Evolutionary conservation across 2,888 invertebrate genomes (phyloP), one percentile per base, ranked within the genome.

Genomic region (Euproctis similis): DNA sequence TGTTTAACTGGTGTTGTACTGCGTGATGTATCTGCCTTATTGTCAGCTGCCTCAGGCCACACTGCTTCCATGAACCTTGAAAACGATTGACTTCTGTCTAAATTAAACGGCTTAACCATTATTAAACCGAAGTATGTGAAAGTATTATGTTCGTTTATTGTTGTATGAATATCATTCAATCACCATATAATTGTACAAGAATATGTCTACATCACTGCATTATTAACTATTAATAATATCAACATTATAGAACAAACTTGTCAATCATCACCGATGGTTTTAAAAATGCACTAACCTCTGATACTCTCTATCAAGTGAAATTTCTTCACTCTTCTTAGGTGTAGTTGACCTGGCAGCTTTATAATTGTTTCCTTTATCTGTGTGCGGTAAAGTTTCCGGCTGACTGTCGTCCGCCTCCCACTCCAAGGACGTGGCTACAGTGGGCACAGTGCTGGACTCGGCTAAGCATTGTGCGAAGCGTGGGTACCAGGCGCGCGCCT

Each of bases 11-110:
- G 68, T 2, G 67, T 66, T 4, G 67, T 64, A 23, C 63, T 61
- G 2, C 61, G 53, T 1, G 68, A 55, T 0, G 58, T 55, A 3
- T 53, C 67, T 0, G 59, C 34, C 12, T 68, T 70, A 0, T 53
- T 37, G 1, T 66, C 67, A 0, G 52, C 28, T 1, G 59, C 65
- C 7, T 80, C 80, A 0, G 81, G 75, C 72, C 80, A 74, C 0
- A 85, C 82, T 0, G 84, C 77, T 41, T 81, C 64, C 82, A 85
- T 84, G 34, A 85, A 85, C 28, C 82, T 80, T n/a, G n/a, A n/a
- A n/a, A n/a, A n/a, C n/a, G n/a, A n/a, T n/a, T n/a, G n/a, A n/a
- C n/a, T n/a, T n/a, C n/a, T n/a, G n/a, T n/a, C n/a, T n/a, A n/a
- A n/a, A n/a, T n/a, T n/a, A n/a, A n/a, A n/a, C n/a, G n/a, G n/a